A percentile compares a stretch with the other conserved stretches of the same genome.
Conservation (phyloP, 1,140 invertebrate species). For the Magallana ariakensis region DNA sequence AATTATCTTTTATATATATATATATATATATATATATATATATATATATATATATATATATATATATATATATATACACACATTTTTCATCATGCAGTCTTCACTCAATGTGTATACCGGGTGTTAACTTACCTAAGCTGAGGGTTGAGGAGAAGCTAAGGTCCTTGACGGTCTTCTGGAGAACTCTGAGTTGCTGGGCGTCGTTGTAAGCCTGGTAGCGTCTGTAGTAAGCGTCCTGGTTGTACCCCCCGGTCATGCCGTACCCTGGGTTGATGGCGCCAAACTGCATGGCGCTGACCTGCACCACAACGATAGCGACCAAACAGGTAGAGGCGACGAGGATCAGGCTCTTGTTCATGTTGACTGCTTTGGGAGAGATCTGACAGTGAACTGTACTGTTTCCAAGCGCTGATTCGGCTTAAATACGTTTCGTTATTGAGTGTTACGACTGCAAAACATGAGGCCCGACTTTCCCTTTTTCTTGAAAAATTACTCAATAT, state of each 20-base stretch:
- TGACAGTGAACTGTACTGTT: neutral
- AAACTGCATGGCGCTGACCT: neutral
- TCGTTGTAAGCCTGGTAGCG: conserved; percentile 12
- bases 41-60: no score
- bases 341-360: neutral
- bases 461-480: neutral
- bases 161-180: neutral
- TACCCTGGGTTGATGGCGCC: neutral
- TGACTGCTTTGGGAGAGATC: neutral
- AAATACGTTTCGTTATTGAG: neutral
- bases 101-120: no score
- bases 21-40: no score
- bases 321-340: neutral
- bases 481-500: conserved; percentile 1
- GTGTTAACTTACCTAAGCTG: neutral
- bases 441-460: neutral
- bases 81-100: no score
- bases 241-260: neutral
- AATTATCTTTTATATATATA: no score
- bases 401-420: neutral
- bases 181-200: conserved; percentile 2
- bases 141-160: conserved; percentile 1
- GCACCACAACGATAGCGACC: neutral
- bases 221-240: neutral
- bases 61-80: no score